A percentile compares a stretch with the other conserved stretches of the same genome.
phyloP scores from a whole-genome alignment of 2,113 vertebrate genomes.

The Lampris incognitus region DNA sequence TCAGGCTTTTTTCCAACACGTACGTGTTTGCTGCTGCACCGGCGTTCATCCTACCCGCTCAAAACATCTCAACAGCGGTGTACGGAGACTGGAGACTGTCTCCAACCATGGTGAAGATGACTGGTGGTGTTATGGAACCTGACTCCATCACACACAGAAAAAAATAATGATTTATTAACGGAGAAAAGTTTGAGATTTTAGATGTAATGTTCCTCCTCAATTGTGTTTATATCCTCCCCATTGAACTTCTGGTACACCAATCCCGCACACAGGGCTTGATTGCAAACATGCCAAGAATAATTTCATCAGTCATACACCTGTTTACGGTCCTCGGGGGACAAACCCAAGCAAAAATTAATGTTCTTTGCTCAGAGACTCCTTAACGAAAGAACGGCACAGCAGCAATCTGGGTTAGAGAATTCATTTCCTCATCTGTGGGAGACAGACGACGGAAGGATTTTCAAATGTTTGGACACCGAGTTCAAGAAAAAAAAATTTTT shows the following conservation, averaged over 20 bases:
- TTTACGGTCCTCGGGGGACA: constrained; percentile 62
- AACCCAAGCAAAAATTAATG: constrained; percentile 41
- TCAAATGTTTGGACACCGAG: constrained; percentile 27
- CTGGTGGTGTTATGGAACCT: too few relatives aligned
- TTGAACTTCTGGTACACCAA: constrained; percentile 35
- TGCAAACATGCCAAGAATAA: constrained; percentile 63
- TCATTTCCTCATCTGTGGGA: constrained; percentile 48
- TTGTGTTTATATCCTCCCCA: constrained; percentile 61
- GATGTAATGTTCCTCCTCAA: background rate
- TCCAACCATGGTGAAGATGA: too few relatives aligned
- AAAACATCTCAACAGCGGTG: too few relatives aligned
- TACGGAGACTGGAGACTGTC: too few relatives aligned
- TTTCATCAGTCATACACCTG: constrained; percentile 71
- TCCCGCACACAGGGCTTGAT: constrained; percentile 27
- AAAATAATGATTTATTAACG: too few relatives aligned
- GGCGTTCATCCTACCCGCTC: too few relatives aligned
- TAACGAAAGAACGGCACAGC: constrained; percentile 71
- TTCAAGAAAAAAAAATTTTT: constrained; percentile 32
- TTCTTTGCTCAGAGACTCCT: constrained; percentile 37
- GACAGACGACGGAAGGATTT: constrained; percentile 4
- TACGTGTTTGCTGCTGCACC: too few relatives aligned
- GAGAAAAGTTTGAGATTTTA: too few relatives aligned
- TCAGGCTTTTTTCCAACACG: too few relatives aligned
- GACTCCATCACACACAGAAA: too few relatives aligned
- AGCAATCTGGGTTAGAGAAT: constrained; percentile 61